phyloP scores from a whole-genome alignment of 2,888 invertebrate species.

The Pharmacophagus antenor region DNA sequence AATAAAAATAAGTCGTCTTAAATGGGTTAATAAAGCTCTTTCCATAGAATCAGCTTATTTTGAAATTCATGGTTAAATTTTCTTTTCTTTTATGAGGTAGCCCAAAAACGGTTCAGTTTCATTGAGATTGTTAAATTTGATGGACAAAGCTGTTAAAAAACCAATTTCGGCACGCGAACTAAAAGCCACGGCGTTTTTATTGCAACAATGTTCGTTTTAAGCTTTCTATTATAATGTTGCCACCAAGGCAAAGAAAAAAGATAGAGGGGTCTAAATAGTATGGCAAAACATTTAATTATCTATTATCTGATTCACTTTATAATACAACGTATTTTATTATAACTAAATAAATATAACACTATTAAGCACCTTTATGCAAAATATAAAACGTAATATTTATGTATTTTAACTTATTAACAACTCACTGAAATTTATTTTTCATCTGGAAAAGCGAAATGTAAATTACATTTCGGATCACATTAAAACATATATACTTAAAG shows the following conservation, averaged over 20 bases:
- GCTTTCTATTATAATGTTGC: conserved; percentile 36
- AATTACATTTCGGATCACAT: not conserved
- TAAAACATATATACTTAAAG: too few species aligned
- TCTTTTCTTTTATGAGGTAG: too few species aligned
- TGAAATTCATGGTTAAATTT: too few species aligned
- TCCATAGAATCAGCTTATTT: too few species aligned
- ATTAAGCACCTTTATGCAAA: not conserved
- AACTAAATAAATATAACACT: not conserved
- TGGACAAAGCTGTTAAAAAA: conserved; percentile 44
- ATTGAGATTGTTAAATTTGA: conserved; percentile 56
- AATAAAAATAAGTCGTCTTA: too few species aligned
- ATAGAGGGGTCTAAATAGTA: conserved; percentile 25
- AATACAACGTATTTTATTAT: not conserved
- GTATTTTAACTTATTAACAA: not conserved
- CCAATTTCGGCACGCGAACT: conserved; percentile 35
- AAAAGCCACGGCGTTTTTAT: conserved; percentile 42
- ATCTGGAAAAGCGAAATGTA: not conserved
- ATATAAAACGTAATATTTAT: not conserved
- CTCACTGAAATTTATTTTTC: not conserved
- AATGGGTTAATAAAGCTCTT: too few species aligned
- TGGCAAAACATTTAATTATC: conserved; percentile 7
- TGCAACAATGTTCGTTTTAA: conserved; percentile 35
- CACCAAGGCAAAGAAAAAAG: conserved; percentile 21
- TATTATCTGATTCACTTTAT: not conserved
- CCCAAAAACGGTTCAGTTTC: conserved; percentile 36